These are phyloP conservation scores for Anthopleura xanthogrammica DNA, from an alignment of 92 coral and sea anemone species.

Conservation along the genomic window DNA sequence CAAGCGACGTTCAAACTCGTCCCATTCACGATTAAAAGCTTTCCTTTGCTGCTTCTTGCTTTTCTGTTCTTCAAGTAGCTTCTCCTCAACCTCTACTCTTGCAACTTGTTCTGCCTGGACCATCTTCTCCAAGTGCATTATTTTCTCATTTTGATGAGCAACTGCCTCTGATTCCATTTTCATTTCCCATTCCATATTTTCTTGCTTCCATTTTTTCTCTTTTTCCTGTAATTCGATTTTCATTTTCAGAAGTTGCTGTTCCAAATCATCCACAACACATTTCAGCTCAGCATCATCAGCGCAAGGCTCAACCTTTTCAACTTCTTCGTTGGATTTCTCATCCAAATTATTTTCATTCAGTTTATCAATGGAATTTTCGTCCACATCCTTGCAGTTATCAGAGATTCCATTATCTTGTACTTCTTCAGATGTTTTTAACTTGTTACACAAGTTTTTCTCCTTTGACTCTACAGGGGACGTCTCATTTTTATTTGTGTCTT, in stretches of 20 bases:
- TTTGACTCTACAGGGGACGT: neutral
- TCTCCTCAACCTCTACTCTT: constrained; percentile 37
- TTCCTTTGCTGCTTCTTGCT: constrained; percentile 63
- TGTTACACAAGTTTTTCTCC: neutral
- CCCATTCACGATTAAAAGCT: constrained; percentile 73
- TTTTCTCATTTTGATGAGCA: constrained; percentile 36
- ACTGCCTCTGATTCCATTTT: constrained; percentile 28
- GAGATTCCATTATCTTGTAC: neutral
- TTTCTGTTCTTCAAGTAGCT: constrained; percentile 55
- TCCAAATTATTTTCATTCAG: neutral
- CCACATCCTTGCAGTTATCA: neutral
- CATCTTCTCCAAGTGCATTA: constrained; percentile 34
- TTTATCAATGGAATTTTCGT: neutral
- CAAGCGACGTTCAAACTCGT: constrained; percentile 75
- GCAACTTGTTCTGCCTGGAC: constrained; percentile 32
- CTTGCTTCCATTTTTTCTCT: constrained; percentile 21
- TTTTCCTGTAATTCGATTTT: constrained; percentile 22
- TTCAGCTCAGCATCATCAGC: constrained; percentile 10
- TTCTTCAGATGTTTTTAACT: neutral
- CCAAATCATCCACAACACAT: constrained; percentile 10
- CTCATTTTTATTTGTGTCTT: neutral
- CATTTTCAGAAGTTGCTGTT: constrained; percentile 25
- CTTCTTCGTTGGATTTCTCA: constrained; percentile 13
- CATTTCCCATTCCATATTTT: constrained; percentile 33
- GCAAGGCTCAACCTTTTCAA: constrained; percentile 5